Evolutionary conservation across 2,797 vertebrate species (phyloP), one percentile per base, ranked within the genome.

Genomic region (Oreochromis grahami): DNA sequence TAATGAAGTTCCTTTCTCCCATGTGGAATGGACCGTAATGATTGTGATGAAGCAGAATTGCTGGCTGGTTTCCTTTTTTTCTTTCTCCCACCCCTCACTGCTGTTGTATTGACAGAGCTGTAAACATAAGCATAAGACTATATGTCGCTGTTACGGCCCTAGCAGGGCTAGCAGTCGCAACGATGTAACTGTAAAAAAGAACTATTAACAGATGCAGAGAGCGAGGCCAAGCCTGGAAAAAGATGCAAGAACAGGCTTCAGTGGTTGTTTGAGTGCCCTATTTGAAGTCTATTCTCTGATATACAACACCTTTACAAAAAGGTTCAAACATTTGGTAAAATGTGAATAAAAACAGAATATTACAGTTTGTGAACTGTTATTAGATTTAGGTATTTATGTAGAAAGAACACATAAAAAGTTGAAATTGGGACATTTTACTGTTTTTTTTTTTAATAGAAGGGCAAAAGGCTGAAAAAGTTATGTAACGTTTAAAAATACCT

Each of bases 1-100:
- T 94, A 94, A 95, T 95, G 91, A 95, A 95, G 94, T 93, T 92
- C 84, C 86, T 89, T 84, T 90, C 82, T 85, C 88, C 93, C 91
- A 84, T 92, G 91, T 92, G 91, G 89, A 94, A 92, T 91, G 91
- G 86, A 91, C 92, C 65, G 76, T 91, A 91, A 94, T 94, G 93
- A 94, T 93, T 93, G 94, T 92, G 91, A 94, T 93, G 86, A 91
- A 90, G 90, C 92, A 91, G 86, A 91, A 94, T 91, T 81, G 65
- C 84, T 17, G 76, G 34, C 87, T 90, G 76, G 41, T 79, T 84
- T 79, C 48, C 76, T 72, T 72, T 19, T 72, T 63, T 85, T 43
- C 50, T 41, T 15, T 8, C 3, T 1, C 17, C 3, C 19, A 4
- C 2, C 32, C 41, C 14, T 63, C n/a, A 43, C 81, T 87, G 82